Evolutionary conservation across 2,113 vertebrate genomes (phyloP), one percentile per base, ranked within the genome.

Genomic region (Podiceps cristatus): DNA sequence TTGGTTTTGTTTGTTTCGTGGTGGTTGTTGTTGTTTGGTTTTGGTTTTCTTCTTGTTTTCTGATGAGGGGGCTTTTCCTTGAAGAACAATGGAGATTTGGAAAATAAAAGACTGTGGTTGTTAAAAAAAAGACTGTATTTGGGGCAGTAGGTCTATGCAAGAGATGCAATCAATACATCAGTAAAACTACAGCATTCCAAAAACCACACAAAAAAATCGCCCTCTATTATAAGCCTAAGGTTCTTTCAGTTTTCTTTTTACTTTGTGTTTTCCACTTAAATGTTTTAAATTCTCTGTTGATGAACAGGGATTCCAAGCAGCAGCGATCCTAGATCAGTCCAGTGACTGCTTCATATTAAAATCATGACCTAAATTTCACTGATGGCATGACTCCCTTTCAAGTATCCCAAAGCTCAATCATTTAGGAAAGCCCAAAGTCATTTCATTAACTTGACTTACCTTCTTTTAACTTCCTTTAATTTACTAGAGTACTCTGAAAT

Each of bases 401-500:
- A 88, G n/a, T 50, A 50, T n/a, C 22, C 44, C n/a, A 69, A 76
- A 89, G 4, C 25, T 17, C 12, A 66, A 1, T 19, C 4, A 50
- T 76, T 73, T 50, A 63, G 53, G 50, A 60, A 87, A 74, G 19
- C 23, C 13, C 3, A 8, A 50, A 75, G 19, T 37, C 9, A 72
- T 79, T 88, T 60, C 8, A 64, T 55, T 88, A 72, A 11, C 18
- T 71, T 80, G 44, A 66, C 52, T 86, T 84, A 50, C 9, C 6
- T 69, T 88, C 5, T 81, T 84, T 82, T 59, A 88, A 52, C 13
- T 56, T 80, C n/a, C 22, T 90, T 82, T 90, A 71, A 90, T 95
- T 90, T 88, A 85, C 35, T 40, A 40, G 53, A 92, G 52, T 90
- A 85, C 44, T 77, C 33, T 80, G 45, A 94, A 97, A 96, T 94